These are phyloP conservation scores for Paratrypauchen microcephalus DNA, from an alignment of 2,797 vertebrate genomes.

Conservation along the genomic window DNA sequence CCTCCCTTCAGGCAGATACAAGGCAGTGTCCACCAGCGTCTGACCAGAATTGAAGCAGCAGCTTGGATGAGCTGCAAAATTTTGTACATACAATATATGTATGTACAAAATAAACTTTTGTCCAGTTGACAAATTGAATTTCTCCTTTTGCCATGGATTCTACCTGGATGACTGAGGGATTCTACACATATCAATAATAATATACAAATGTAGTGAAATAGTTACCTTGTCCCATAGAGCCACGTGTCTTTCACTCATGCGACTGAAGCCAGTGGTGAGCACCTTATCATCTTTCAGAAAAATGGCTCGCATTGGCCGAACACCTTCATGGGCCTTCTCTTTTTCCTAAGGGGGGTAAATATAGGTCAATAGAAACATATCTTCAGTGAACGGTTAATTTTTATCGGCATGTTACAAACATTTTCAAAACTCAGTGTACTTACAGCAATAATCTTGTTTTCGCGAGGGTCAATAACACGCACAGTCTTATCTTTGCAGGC, in stretches of 20 bases:
- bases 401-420: neutral
- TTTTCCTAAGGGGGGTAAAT: constrained; percentile 82
- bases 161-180: too few relatives aligned
- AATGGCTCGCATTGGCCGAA: constrained; percentile 94
- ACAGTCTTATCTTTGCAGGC: constrained; percentile 95
- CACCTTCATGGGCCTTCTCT: constrained; percentile 93
- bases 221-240: constrained; percentile 91
- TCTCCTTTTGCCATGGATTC: too few relatives aligned
- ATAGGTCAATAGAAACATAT: constrained; percentile 14
- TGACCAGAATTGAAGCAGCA: too few relatives aligned
- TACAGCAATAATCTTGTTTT: constrained; percentile 86
- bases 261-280: constrained; percentile 96
- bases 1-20: too few relatives aligned
- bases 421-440: constrained; percentile 41
- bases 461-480: constrained; percentile 92
- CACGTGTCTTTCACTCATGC: constrained; percentile 96
- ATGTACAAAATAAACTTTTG: too few relatives aligned
- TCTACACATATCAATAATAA: too few relatives aligned
- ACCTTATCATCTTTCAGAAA: constrained; percentile 92
- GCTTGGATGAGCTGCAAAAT: too few relatives aligned
- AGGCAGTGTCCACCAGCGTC: too few relatives aligned
- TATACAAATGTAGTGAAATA: neutral
- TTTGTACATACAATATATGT: too few relatives aligned
- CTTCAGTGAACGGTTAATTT: neutral
- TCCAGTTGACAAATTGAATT: too few relatives aligned